These are phyloP conservation scores for Drosophila pseudoananassae DNA, from an alignment of 1,140 invertebrate genomes.

Conservation along the genomic window DNA sequence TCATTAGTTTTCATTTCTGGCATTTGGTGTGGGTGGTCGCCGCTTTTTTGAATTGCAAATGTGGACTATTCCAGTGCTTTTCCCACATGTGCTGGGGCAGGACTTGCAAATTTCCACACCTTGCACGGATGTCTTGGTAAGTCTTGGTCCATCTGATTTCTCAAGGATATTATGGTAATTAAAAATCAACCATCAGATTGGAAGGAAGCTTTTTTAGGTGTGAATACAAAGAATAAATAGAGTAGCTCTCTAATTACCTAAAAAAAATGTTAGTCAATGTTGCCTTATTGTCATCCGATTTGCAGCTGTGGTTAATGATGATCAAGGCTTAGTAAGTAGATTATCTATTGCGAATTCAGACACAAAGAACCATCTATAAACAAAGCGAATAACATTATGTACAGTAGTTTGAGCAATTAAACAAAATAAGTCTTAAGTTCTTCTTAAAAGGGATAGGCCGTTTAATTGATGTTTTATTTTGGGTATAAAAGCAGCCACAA, in stretches of 20 bases:
- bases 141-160: background rate
- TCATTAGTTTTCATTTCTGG: constrained; percentile 1
- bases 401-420: background rate
- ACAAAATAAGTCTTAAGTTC: background rate
- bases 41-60: background rate
- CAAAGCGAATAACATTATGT: background rate
- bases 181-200: too few species aligned
- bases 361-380: too few species aligned
- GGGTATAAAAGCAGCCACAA: background rate
- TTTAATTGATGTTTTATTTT: background rate
- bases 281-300: background rate
- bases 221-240: too few species aligned
- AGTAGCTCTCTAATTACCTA: too few species aligned
- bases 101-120: too few species aligned
- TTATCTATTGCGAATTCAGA: background rate
- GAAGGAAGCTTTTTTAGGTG: too few species aligned
- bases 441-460: background rate
- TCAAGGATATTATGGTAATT: background rate
- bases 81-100: background rate
- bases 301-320: too few species aligned
- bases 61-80: background rate
- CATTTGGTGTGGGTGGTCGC: background rate
- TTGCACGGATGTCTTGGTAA: too few species aligned
- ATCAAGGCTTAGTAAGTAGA: too few species aligned
- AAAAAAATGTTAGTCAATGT: background rate